Conservation (phyloP, 2,113 vertebrate genomes). For the Saccopteryx bilineata region DNA sequence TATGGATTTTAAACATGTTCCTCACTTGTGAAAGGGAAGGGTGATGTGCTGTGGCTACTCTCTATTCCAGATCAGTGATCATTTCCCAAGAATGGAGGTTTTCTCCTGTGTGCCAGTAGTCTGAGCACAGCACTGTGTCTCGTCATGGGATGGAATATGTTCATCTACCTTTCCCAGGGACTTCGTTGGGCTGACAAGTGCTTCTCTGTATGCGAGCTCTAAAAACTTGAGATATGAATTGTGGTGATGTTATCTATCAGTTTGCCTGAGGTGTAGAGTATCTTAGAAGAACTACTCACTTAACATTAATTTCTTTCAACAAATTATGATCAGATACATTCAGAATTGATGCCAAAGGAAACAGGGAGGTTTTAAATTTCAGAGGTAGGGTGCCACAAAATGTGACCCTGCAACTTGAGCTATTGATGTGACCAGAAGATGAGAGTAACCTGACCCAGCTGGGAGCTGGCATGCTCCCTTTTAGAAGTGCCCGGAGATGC, state of each 20-base stretch:
- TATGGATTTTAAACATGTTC: background rate
- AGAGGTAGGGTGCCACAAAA: background rate
- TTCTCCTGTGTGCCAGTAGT: background rate
- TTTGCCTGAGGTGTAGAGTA: background rate
- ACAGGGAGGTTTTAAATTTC: slow-evolving; percentile 27
- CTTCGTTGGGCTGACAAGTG: background rate
- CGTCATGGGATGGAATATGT: background rate
- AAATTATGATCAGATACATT: slow-evolving; percentile 46
- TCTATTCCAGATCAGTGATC: background rate
- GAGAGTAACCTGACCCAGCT: background rate
- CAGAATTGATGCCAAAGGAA: background rate
- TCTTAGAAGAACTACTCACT: background rate
- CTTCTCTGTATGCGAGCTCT: background rate
- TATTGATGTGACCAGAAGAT: accelerated
- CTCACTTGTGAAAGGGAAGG: background rate
- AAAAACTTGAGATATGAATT: background rate
- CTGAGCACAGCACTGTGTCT: background rate
- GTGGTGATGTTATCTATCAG: background rate
- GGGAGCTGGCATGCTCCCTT: background rate
- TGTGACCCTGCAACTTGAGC: slow-evolving; percentile 59
- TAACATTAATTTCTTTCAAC: slow-evolving; percentile 44
- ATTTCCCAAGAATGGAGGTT: background rate
- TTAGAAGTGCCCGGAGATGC: background rate
- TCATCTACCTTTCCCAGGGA: background rate
- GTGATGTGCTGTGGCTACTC: background rate